These are phyloP conservation scores for Lophura nycthemera DNA, from an alignment of 2,113 vertebrate genomes.

Conservation along the genomic window DNA sequence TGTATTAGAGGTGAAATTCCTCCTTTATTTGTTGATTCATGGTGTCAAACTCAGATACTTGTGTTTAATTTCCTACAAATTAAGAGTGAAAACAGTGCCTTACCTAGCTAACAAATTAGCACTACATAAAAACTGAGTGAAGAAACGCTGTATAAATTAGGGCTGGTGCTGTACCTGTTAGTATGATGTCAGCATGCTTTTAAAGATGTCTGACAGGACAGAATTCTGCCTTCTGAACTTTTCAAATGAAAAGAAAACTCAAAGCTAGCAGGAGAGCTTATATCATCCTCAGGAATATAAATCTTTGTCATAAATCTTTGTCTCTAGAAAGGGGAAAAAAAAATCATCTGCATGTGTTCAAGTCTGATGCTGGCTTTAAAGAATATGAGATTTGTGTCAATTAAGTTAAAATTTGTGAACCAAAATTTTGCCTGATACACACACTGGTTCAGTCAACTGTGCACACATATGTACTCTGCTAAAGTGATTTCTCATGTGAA, in stretches of 20 bases:
- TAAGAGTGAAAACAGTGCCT: neutral
- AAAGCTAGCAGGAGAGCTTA: neutral
- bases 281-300: neutral
- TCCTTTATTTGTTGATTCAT: neutral
- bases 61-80: constrained; percentile 27
- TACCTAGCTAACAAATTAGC: neutral
- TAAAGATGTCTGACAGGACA: neutral
- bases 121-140: neutral
- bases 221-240: neutral
- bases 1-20: neutral
- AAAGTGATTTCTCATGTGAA: neutral
- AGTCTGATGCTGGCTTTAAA: neutral
- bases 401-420: neutral
- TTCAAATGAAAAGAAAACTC: neutral
- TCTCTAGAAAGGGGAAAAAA: neutral
- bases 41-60: neutral
- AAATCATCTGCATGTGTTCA: neutral
- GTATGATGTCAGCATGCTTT: neutral
- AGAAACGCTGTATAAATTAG: constrained; percentile 63
- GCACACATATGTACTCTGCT: neutral
- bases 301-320: neutral
- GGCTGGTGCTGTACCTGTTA: constrained; percentile 5
- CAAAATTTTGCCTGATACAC: neutral
- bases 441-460: neutral
- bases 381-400: neutral